Conservation (phyloP, 1,140 invertebrate species). For the Drosophila arizonae region DNA sequence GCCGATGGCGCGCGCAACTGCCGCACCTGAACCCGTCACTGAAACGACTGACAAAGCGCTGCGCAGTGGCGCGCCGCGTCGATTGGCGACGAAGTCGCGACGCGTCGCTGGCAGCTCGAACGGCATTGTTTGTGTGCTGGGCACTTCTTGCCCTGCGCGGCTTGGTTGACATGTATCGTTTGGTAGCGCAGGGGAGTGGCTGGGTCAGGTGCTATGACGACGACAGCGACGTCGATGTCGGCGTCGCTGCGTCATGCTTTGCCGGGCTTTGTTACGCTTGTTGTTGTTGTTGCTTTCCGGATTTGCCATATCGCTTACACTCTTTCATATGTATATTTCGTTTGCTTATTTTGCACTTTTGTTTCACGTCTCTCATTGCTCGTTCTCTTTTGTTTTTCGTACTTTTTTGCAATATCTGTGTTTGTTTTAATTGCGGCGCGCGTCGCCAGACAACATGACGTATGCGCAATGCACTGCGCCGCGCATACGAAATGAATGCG, state of each 20-base stretch:
- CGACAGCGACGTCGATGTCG: neutral
- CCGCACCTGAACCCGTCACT: slow-evolving; percentile 74
- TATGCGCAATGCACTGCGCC: slow-evolving; percentile 60
- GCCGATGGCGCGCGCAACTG: slow-evolving; percentile 38
- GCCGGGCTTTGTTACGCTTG: slow-evolving; percentile 38
- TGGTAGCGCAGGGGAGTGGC: neutral
- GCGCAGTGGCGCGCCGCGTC: slow-evolving; percentile 19
- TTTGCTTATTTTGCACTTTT: slow-evolving; percentile 36
- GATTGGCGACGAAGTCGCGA: slow-evolving; percentile 40
- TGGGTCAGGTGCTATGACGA: neutral
- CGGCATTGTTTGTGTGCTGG: slow-evolving; percentile 11
- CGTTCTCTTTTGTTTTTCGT: slow-evolving; percentile 16
- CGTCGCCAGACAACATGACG: slow-evolving; percentile 64
- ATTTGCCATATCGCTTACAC: slow-evolving; percentile 53
- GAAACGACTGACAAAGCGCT: slow-evolving; percentile 61
- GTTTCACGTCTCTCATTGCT: slow-evolving; percentile 31
- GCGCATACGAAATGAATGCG: slow-evolving; percentile 61
- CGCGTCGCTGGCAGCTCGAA: slow-evolving; percentile 14
- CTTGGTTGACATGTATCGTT: slow-evolving; percentile 64
- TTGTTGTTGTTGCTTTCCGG: slow-evolving; percentile 32
- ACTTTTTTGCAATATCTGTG: neutral
- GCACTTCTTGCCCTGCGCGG: slow-evolving; percentile 32
- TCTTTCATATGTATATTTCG: slow-evolving; percentile 8
- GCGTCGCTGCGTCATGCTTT: slow-evolving; percentile 49
- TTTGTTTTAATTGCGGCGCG: slow-evolving; percentile 29